A percentile compares a stretch with the other conserved stretches of the same genome.
Evolutionary conservation across 2,797 vertebrate genomes (phyloP).

Genomic region (Sylvilagus floridanus): DNA sequence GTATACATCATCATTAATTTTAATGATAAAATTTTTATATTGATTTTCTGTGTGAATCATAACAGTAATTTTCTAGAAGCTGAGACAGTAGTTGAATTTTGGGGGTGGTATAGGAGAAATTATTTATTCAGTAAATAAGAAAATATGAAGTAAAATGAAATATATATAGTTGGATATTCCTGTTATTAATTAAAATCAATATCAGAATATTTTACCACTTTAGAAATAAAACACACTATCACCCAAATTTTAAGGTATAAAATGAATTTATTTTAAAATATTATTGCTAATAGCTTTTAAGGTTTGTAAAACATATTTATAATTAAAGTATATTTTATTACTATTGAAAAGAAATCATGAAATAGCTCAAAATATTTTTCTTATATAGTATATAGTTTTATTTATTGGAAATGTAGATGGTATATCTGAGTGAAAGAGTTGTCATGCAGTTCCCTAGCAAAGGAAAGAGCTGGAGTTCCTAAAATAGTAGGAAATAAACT

Average conservation of each 20-base stretch:
- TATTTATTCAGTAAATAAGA: constrained; percentile 18
- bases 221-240: constrained; percentile 2
- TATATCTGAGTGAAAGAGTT: background rate
- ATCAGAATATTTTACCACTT: constrained; percentile 1
- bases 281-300: background rate
- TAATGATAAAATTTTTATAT: background rate
- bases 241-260: background rate
- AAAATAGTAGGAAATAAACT: background rate
- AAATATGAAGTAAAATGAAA: constrained; percentile 1
- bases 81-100: background rate
- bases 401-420: constrained; percentile 9
- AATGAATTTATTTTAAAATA: background rate
- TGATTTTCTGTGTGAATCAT: background rate
- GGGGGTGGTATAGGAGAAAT: background rate
- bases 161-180: background rate
- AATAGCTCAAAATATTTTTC: background rate
- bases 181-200: constrained; percentile 31
- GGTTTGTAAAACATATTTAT: background rate
- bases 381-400: background rate
- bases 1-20: background rate
- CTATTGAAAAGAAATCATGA: background rate
- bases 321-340: constrained; percentile 27
- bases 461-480: background rate
- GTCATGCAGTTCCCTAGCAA: background rate
- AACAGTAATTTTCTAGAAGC: background rate